Conservation (phyloP, 2,888 invertebrate genomes). For the Erebia epiphron region DNA sequence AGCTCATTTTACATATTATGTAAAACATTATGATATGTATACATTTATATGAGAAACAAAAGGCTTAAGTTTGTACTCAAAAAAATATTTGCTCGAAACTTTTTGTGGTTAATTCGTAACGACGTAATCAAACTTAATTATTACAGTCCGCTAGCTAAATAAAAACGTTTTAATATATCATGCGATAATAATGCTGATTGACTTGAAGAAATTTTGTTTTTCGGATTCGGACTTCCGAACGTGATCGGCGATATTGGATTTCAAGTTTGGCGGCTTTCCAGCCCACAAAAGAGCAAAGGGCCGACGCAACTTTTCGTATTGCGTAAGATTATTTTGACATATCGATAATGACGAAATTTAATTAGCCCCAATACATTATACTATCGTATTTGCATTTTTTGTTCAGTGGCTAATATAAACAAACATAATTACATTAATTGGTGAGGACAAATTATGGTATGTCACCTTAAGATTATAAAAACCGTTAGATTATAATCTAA, state of each 20-base stretch:
- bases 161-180: slow-evolving; percentile 29
- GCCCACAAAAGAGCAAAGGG: slow-evolving; percentile 41
- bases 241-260: slow-evolving; percentile 40
- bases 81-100: slow-evolving; percentile 2
- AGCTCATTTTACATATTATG: slow-evolving; percentile 6
- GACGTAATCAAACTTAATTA: slow-evolving; percentile 25
- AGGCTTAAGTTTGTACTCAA: neutral
- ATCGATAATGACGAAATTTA: slow-evolving; percentile 40
- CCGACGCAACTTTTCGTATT: slow-evolving; percentile 39
- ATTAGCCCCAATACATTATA: slow-evolving; percentile 34
- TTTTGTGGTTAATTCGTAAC: slow-evolving; percentile 19
- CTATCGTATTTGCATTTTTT: slow-evolving; percentile 5
- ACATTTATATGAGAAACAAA: neutral
- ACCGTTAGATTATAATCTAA: too few relatives aligned
- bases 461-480: too few relatives aligned
- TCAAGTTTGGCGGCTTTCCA: slow-evolving; percentile 41
- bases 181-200: slow-evolving; percentile 38
- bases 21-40: too few relatives aligned
- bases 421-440: neutral
- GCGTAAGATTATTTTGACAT: slow-evolving; percentile 40
- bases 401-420: slow-evolving; percentile 19
- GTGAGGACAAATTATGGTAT: neutral
- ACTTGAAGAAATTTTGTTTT: slow-evolving; percentile 39
- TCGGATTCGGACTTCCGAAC: slow-evolving; percentile 38
- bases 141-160: slow-evolving; percentile 23